Conservation (phyloP, 2,888 invertebrate species). For the Lepidocyrtinus sp. region DNA sequence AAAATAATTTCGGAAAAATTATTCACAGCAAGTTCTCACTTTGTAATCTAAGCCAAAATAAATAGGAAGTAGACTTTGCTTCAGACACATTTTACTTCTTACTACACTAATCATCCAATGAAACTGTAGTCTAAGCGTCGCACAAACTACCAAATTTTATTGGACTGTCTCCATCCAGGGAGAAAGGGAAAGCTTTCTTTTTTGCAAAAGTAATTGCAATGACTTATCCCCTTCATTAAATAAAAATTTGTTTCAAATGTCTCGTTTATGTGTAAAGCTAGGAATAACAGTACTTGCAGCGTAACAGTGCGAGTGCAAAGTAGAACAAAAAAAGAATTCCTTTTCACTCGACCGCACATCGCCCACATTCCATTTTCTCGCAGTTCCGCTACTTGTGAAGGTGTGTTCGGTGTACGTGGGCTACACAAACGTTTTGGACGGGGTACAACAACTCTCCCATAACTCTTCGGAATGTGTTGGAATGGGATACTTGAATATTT, state of each 20-base stretch:
- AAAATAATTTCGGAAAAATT: too few species aligned
- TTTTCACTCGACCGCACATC: conserved; percentile 26
- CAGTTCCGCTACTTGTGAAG: neutral
- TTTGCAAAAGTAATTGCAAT: conserved; percentile 12
- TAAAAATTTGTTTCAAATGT: conserved; percentile 28
- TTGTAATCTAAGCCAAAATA: too few species aligned
- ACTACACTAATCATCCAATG: too few species aligned
- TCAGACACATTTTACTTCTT: too few species aligned
- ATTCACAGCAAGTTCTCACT: too few species aligned
- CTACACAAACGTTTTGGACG: conserved; percentile 9
- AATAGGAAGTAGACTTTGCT: too few species aligned
- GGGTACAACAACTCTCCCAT: conserved; percentile 15
- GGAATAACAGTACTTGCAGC: neutral
- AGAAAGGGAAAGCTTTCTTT: too few species aligned
- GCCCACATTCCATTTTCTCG: conserved; percentile 28
- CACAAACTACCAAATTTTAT: too few species aligned
- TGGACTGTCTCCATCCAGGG: too few species aligned
- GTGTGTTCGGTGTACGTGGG: neutral
- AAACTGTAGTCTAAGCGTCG: too few species aligned
- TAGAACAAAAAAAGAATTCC: neutral
- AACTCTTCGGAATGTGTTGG: conserved; percentile 32
- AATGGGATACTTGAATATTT: conserved; percentile 24
- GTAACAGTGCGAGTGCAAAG: neutral
- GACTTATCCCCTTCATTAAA: conserved; percentile 28
- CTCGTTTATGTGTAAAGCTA: neutral